A percentile compares a stretch with the other conserved stretches of the same genome.
Conservation (phyloP, 2,797 vertebrate genomes). For the Glossophaga mutica region DNA sequence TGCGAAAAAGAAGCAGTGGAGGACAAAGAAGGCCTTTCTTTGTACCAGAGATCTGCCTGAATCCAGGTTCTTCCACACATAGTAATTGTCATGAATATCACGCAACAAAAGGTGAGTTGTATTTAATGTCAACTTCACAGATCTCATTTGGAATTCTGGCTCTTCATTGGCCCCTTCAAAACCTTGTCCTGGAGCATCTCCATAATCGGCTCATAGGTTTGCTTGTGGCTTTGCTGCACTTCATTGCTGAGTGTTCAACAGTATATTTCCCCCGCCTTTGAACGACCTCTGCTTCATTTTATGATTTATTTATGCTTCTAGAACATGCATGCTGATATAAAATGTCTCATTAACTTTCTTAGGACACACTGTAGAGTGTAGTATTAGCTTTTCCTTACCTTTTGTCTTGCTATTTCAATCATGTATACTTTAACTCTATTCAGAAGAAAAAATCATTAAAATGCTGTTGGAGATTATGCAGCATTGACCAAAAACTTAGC, state of each 20-base stretch:
- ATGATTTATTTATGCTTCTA: neutral
- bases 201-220: neutral
- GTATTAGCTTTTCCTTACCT: neutral
- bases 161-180: slow-evolving; percentile 3
- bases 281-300: neutral
- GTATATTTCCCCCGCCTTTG: neutral
- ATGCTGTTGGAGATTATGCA: slow-evolving; percentile 3
- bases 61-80: neutral
- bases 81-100: neutral
- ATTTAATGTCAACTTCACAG: slow-evolving; percentile 16
- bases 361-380: neutral
- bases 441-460: slow-evolving; percentile 37
- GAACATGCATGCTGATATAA: slow-evolving; percentile 1
- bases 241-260: neutral
- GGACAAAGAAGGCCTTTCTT: neutral
- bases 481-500: slow-evolving; percentile 41
- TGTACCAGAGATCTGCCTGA: neutral
- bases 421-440: neutral
- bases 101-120: neutral
- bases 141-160: slow-evolving; percentile 34
- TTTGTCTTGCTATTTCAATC: slow-evolving; percentile 42
- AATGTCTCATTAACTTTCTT: neutral
- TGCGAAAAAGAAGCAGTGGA: neutral
- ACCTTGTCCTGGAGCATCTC: neutral
- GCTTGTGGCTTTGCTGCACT: neutral